Percentiles rank a stretch among this genome's conserved stretches.
Conservation (phyloP, 2,888 invertebrate genomes). For the Aphodius granarius region DNA sequence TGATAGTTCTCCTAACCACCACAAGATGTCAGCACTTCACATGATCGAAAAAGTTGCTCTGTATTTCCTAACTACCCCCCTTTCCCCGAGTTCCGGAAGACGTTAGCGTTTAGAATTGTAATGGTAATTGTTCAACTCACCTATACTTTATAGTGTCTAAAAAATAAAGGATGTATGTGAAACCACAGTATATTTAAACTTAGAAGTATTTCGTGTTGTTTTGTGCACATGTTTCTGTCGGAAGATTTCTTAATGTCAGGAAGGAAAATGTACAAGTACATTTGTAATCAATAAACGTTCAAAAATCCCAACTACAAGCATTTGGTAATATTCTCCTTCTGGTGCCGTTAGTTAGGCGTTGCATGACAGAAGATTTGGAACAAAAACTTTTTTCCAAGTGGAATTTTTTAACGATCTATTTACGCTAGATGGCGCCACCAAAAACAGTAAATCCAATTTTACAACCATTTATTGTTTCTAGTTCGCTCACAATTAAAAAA, state of each 20-base stretch:
- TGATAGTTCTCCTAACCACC: too few relatives aligned
- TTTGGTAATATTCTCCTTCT: too few relatives aligned
- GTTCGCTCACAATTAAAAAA: too few relatives aligned
- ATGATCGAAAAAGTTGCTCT: background rate
- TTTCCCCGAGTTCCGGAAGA: background rate
- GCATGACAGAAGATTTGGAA: too few relatives aligned
- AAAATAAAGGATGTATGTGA: constrained; percentile 6
- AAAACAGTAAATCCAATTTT: too few relatives aligned
- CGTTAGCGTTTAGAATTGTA: constrained; percentile 10
- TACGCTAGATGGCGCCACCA: too few relatives aligned
- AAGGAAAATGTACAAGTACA: constrained; percentile 25
- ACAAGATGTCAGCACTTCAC: too few relatives aligned
- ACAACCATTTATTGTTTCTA: too few relatives aligned
- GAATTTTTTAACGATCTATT: too few relatives aligned
- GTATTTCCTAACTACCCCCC: background rate
- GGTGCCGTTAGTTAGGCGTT: too few relatives aligned
- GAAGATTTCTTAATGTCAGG: constrained; percentile 24
- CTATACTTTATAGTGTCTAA: constrained; percentile 1
- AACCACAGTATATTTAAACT: constrained; percentile 8
- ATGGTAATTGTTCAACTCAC: constrained; percentile 3
- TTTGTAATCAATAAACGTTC: constrained; percentile 29
- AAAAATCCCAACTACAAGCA: constrained; percentile 16
- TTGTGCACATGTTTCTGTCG: constrained; percentile 26
- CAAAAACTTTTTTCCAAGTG: too few relatives aligned
- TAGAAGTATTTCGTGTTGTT: constrained; percentile 20